These are phyloP conservation scores for Diadumene lineata DNA, from an alignment of 92 coral and sea anemone species.

Conservation along the genomic window DNA sequence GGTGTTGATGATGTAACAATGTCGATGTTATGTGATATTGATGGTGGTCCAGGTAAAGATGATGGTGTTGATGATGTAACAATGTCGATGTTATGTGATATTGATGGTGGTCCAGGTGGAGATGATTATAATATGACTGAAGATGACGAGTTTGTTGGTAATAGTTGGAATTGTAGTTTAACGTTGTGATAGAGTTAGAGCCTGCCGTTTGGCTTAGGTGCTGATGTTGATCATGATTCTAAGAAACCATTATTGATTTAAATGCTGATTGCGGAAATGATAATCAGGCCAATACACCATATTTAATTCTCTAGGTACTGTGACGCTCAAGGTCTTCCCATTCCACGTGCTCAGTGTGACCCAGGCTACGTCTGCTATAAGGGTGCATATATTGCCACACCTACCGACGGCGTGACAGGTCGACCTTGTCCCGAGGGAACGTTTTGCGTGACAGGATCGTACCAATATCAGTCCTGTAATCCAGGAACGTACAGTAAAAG, in stretches of 20 bases:
- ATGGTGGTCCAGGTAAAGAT: too few species aligned
- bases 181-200: too few species aligned
- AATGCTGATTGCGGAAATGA: too few species aligned
- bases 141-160: too few species aligned
- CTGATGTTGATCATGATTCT: too few species aligned
- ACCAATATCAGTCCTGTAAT: conserved; percentile 82
- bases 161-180: too few species aligned
- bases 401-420: conserved; percentile 95
- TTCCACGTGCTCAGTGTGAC: conserved; percentile 92
- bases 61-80: background rate
- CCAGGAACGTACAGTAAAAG: conserved; percentile 94
- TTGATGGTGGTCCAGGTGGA: too few species aligned
- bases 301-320: conserved; percentile 76
- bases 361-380: conserved; percentile 90
- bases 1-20: too few species aligned
- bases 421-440: conserved; percentile 91
- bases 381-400: conserved; percentile 93
- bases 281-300: too few species aligned
- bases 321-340: conserved; percentile 94
- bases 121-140: background rate
- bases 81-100: background rate
- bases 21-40: too few species aligned
- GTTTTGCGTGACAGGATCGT: conserved; percentile 88
- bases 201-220: too few species aligned
- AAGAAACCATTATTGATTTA: too few species aligned